Conservation (phyloP, 2,888 invertebrate species). For the Cheilosia variabilis region DNA sequence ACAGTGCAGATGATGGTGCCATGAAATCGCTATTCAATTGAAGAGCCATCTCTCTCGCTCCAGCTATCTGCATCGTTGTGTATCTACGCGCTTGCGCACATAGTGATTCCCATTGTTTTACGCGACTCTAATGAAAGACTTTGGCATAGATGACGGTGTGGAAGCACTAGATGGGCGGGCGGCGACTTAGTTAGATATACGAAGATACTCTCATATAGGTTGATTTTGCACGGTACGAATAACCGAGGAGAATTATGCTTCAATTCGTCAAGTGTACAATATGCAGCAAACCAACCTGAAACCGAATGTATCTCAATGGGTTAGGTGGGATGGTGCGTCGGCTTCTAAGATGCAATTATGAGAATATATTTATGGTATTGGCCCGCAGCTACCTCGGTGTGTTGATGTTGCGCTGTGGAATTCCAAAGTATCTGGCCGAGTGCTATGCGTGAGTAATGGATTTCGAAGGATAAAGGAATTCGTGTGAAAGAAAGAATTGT, state of each 20-base stretch:
- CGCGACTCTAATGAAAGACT: slow-evolving; percentile 43
- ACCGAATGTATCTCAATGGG: slow-evolving; percentile 62
- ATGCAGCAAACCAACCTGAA: not conserved
- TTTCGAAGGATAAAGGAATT: slow-evolving; percentile 34
- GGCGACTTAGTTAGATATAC: slow-evolving; percentile 25
- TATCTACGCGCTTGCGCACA: slow-evolving; percentile 19
- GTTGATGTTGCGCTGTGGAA: slow-evolving; percentile 37
- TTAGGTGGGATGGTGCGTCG: slow-evolving; percentile 39
- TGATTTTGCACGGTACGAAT: slow-evolving; percentile 66
- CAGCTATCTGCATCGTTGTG: slow-evolving; percentile 22
- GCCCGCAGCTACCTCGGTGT: slow-evolving; percentile 55
- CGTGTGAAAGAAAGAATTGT: not conserved
- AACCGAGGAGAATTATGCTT: slow-evolving; percentile 57
- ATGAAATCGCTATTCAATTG: slow-evolving; percentile 31
- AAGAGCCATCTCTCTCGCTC: not conserved
- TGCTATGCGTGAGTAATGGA: slow-evolving; percentile 47
- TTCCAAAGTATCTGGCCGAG: slow-evolving; percentile 18
- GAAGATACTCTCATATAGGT: slow-evolving; percentile 63
- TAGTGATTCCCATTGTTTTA: slow-evolving; percentile 22
- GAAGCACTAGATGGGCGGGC: slow-evolving; percentile 38
- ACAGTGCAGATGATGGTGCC: slow-evolving; percentile 15
- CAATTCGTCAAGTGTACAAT: slow-evolving; percentile 61
- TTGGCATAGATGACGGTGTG: slow-evolving; percentile 11
- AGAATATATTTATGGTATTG: slow-evolving; percentile 65
- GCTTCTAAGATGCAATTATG: slow-evolving; percentile 68